These are phyloP conservation scores for Argyresthia albistria DNA, from an alignment of 2,888 invertebrate genomes.

Conservation along the genomic window DNA sequence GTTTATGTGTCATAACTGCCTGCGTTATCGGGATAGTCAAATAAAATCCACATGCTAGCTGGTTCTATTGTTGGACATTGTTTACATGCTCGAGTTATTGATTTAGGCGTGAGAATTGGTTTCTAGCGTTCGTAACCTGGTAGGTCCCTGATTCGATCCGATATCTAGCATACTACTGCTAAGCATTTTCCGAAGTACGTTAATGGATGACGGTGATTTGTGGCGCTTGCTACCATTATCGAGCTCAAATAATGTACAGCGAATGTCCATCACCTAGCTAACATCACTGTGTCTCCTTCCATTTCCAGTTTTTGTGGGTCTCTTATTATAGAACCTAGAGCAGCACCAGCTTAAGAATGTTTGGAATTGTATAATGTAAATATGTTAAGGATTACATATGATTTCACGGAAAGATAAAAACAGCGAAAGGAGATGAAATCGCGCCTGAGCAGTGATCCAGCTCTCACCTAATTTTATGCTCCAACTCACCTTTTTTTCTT, in stretches of 20 bases:
- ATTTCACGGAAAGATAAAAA: no score
- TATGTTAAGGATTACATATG: no score
- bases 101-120: conserved; percentile 69
- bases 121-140: conserved; percentile 60
- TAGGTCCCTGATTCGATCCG: conserved; percentile 52
- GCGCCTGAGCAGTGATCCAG: no score
- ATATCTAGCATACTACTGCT: conserved; percentile 54
- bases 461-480: no score
- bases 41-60: conserved; percentile 28
- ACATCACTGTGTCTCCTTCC: no score
- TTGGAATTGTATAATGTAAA: no score
- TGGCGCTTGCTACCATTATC: conserved; percentile 1
- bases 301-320: no score
- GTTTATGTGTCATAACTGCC: conserved; percentile 18
- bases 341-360: no score
- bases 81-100: conserved; percentile 61
- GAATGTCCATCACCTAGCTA: no score
- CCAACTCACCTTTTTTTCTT: no score
- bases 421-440: no score
- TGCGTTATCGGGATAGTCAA: conserved; percentile 26
- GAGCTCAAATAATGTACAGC: conserved; percentile 11
- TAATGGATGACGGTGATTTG: conserved; percentile 9
- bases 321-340: no score
- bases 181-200: conserved; percentile 26
- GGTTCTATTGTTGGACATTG: conserved; percentile 58